A percentile compares a stretch with the other conserved stretches of the same genome.
phyloP scores from a whole-genome alignment of 2,797 vertebrate genomes.

The Channa striata region DNA sequence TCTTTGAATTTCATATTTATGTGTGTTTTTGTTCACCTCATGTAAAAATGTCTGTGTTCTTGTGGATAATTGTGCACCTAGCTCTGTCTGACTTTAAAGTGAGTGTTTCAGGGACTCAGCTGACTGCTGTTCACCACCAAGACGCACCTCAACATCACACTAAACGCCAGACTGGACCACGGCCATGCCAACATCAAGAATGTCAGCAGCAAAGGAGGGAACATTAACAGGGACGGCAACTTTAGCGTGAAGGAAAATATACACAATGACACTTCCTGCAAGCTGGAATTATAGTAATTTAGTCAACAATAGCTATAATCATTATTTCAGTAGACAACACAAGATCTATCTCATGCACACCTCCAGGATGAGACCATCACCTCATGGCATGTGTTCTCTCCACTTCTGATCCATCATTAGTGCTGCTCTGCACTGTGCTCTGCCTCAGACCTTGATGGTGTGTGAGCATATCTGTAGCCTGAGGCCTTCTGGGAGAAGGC shows the following conservation, averaged over 20 bases:
- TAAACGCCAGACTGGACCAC: neutral
- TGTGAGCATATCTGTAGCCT: slow-evolving; percentile 35
- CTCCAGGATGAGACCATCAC: slow-evolving; percentile 3
- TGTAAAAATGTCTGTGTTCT: neutral
- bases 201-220: neutral
- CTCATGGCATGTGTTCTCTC: slow-evolving; percentile 38
- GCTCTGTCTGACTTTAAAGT: slow-evolving; percentile 40
- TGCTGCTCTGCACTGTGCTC: slow-evolving; percentile 21
- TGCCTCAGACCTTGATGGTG: slow-evolving; percentile 35
- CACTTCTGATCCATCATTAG: slow-evolving; percentile 6
- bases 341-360: slow-evolving; percentile 14
- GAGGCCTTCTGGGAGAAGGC: slow-evolving; percentile 39
- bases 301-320: neutral
- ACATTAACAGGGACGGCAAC: no score
- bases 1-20: neutral
- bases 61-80: slow-evolving; percentile 51
- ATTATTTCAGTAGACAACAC: neutral
- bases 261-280: neutral
- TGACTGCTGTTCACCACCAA: slow-evolving; percentile 48
- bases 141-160: slow-evolving; percentile 42
- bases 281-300: slow-evolving; percentile 1
- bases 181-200: neutral
- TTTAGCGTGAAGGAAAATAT: neutral
- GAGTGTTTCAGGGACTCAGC: slow-evolving; percentile 23
- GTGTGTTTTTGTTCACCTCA: neutral